Evolutionary conservation across 2,888 invertebrate species (phyloP).

Genomic region (Macrophya annulata): DNA sequence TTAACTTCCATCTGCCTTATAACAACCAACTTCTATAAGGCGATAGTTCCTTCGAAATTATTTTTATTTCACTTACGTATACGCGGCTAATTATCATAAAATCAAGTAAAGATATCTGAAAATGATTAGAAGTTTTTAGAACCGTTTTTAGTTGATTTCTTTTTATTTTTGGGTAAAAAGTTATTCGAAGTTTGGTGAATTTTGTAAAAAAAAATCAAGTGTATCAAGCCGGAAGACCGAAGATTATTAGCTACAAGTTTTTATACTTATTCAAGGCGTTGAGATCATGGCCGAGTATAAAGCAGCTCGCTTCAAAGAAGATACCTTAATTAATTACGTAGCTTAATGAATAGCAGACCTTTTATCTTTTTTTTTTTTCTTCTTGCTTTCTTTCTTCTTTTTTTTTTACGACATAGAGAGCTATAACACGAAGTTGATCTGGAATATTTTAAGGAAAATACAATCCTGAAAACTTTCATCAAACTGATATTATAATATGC

Average conservation of each 20-base stretch:
- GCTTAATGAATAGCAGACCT: conserved; percentile 1
- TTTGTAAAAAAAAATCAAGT: background rate
- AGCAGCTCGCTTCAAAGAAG: conserved; percentile 13
- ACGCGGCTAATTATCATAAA: conserved; percentile 18
- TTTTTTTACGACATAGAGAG: background rate
- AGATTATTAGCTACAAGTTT: conserved; percentile 16
- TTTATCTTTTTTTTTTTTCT: background rate
- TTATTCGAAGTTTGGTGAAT: background rate
- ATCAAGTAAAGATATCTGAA: background rate
- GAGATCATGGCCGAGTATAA: background rate
- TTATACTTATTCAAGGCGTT: conserved; percentile 20
- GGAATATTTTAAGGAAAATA: background rate
- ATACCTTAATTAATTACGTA: conserved; percentile 20
- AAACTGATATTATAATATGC: conserved; percentile 11
- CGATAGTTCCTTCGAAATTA: conserved; percentile 15
- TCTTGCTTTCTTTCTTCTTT: background rate
- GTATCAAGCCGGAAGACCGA: background rate
- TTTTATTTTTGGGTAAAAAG: background rate
- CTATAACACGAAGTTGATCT: background rate
- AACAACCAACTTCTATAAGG: background rate
- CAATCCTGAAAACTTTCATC: background rate
- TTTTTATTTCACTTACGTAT: conserved; percentile 1
- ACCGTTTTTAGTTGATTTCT: no score
- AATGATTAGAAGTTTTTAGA: background rate
- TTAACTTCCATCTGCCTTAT: conserved; percentile 21